phyloP scores from a whole-genome alignment of 64 coral and sea anemone genomes.

The Platygyra sinensis region DNA sequence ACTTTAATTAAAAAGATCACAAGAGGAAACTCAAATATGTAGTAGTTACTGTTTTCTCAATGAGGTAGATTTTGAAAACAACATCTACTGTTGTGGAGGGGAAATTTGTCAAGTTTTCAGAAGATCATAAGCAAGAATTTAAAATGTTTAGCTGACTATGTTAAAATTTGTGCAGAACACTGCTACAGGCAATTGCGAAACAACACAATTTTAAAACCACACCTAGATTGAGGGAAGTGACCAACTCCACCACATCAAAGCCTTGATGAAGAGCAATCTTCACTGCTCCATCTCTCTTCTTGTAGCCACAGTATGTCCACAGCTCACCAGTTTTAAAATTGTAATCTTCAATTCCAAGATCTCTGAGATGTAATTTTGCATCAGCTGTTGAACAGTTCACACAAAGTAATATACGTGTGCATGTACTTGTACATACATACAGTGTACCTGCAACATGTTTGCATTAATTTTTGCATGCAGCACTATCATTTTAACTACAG shows the following conservation, averaged over 20 bases:
- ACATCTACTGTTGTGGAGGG: no score
- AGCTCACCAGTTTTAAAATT: conserved; percentile 84
- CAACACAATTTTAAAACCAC: not conserved
- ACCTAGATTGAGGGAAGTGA: conserved; percentile 73
- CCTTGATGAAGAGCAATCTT: conserved; percentile 61
- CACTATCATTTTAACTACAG: no score
- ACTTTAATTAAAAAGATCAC: conserved; percentile 16
- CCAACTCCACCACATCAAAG: conserved; percentile 71
- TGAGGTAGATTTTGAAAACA: no score
- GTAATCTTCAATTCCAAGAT: conserved; percentile 76
- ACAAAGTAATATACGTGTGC: not conserved
- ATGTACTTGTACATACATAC: no score
- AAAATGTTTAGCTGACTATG: no score
- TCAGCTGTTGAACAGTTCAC: conserved; percentile 44
- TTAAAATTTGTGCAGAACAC: no score
- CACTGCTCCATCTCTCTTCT: conserved; percentile 64
- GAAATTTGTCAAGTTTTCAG: no score
- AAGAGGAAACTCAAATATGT: not conserved
- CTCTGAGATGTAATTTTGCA: conserved; percentile 64
- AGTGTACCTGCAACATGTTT: no score
- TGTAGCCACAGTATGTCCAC: conserved; percentile 83
- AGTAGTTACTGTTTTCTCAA: no score
- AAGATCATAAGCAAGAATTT: no score
- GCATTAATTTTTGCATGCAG: no score
- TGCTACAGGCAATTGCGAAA: no score